These are phyloP conservation scores for Corythornis cristatus DNA, from an alignment of 2,113 vertebrate genomes.

Conservation along the genomic window DNA sequence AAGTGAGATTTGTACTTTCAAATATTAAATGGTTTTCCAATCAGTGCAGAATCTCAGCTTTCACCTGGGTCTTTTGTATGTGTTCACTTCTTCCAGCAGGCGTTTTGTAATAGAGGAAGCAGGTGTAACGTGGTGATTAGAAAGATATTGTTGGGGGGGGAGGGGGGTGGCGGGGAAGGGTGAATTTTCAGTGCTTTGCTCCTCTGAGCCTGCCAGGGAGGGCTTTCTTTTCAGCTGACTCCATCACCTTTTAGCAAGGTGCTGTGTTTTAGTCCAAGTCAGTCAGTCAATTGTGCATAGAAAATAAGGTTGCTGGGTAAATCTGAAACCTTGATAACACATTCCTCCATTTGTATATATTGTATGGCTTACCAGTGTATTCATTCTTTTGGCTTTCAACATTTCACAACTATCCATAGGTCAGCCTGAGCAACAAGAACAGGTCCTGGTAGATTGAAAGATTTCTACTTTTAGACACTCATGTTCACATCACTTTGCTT, in stretches of 20 bases:
- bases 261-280: constrained; percentile 18
- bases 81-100: constrained; percentile 66
- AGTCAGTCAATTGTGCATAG: constrained; percentile 5
- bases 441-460: constrained; percentile 60
- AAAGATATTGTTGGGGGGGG: constrained; percentile 17
- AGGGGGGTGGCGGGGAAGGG: not conserved
- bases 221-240: constrained; percentile 43
- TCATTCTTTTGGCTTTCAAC: constrained; percentile 72
- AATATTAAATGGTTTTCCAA: constrained; percentile 50
- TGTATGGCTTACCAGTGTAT: constrained; percentile 42
- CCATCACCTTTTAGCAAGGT: constrained; percentile 38
- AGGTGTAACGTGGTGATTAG: constrained; percentile 71
- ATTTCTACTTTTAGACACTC: constrained; percentile 72
- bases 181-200: constrained; percentile 33
- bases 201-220: constrained; percentile 29
- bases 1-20: constrained; percentile 35
- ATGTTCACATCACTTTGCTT: constrained; percentile 79
- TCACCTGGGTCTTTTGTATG: constrained; percentile 5
- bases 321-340: constrained; percentile 53
- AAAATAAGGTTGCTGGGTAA: constrained; percentile 22
- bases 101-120: constrained; percentile 75
- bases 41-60: constrained; percentile 15
- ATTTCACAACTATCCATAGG: constrained; percentile 68
- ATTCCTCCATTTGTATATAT: constrained; percentile 32
- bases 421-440: constrained; percentile 55